A percentile compares a stretch with the other conserved stretches of the same genome.
Evolutionary conservation across 2,113 vertebrate genomes (phyloP).

Genomic region (Myxocyprinus asiaticus): DNA sequence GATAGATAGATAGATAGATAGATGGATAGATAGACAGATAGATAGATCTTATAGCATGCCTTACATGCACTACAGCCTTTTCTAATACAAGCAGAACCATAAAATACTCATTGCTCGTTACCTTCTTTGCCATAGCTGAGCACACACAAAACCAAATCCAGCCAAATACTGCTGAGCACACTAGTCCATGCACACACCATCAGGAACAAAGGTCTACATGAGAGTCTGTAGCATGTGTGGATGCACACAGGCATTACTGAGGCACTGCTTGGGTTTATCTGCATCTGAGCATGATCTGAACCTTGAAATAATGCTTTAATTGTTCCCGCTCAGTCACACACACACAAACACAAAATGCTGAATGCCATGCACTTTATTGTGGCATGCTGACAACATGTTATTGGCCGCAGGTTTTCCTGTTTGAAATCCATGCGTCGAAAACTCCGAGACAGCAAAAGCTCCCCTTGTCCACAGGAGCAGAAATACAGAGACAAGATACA

Average conservation of each 20-base stretch:
- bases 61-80: conserved; percentile 34
- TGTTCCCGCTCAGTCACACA: background rate
- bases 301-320: background rate
- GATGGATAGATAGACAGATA: background rate
- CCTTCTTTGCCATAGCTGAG: conserved; percentile 5
- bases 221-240: conserved; percentile 2
- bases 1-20: background rate
- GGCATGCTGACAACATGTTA: conserved; percentile 34
- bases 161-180: background rate
- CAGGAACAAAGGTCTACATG: background rate
- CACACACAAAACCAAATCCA: conserved; percentile 17
- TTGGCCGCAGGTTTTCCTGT: conserved; percentile 6
- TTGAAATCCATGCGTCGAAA: background rate
- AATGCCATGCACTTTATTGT: conserved; percentile 30
- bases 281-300: conserved; percentile 2
- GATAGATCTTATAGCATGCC: conserved; percentile 27
- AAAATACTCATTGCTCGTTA: background rate
- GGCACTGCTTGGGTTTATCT: background rate
- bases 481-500: conserved; percentile 8
- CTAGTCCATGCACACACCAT: conserved; percentile 11
- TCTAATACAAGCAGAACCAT: background rate
- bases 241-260: background rate
- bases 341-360: conserved; percentile 4
- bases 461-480: conserved; percentile 3
- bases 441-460: conserved; percentile 9